A percentile compares a stretch with the other conserved stretches of the same genome.
Evolutionary conservation across 2,797 vertebrate genomes (phyloP).

Genomic region (Cheirogaleus major): DNA sequence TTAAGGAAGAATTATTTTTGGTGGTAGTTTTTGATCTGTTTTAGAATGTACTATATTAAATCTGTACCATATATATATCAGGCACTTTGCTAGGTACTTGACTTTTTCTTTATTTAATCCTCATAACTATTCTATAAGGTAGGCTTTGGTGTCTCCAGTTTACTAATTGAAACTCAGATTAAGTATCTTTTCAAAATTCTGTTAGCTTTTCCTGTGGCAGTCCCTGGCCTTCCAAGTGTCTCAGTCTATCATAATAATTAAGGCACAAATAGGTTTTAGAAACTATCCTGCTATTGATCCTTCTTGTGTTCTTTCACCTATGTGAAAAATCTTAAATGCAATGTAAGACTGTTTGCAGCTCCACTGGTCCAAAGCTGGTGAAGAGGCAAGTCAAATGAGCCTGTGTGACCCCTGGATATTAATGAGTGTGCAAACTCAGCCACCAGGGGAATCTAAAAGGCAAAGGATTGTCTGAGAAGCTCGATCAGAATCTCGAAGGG

Average conservation of each 20-base stretch:
- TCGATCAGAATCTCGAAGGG: background rate
- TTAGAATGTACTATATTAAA: background rate
- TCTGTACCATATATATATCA: background rate
- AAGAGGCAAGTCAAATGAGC: background rate
- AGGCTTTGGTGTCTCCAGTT: background rate
- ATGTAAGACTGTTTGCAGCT: background rate
- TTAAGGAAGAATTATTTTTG: background rate
- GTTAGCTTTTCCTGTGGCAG: background rate
- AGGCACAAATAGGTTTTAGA: background rate
- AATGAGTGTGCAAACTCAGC: background rate
- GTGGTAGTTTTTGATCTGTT: background rate
- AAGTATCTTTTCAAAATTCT: background rate
- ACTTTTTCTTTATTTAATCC: background rate
- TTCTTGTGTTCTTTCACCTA: background rate
- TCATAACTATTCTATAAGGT: background rate
- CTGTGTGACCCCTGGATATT: background rate
- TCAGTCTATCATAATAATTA: background rate
- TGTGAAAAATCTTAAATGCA: background rate
- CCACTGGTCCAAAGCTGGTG: background rate
- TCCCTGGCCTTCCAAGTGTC: background rate
- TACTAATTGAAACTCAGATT: background rate
- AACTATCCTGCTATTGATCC: background rate
- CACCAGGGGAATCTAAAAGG: background rate
- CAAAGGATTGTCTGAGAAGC: background rate
- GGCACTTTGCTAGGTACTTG: background rate